Percentiles rank a stretch among this genome's conserved stretches.
Conservation (phyloP, 1,140 invertebrate genomes). For the Wasmannia auropunctata region DNA sequence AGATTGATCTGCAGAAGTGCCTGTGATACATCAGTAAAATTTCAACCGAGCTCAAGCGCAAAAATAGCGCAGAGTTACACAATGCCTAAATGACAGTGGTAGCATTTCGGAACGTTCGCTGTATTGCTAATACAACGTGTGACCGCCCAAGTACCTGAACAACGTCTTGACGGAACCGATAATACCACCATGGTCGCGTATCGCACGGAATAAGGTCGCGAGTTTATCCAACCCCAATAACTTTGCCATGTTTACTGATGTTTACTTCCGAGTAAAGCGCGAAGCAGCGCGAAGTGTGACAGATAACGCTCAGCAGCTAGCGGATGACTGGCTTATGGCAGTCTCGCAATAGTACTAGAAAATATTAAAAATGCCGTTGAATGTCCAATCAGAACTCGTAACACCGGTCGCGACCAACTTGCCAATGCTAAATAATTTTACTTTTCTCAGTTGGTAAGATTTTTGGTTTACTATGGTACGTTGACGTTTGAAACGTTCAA, state of each 20-base stretch:
- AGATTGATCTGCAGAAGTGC: slow-evolving; percentile 48
- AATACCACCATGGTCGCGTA: slow-evolving; percentile 93
- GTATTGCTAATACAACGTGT: slow-evolving; percentile 23
- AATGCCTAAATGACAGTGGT: slow-evolving; percentile 57
- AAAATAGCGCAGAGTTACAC: slow-evolving; percentile 76
- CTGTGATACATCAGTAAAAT: background rate
- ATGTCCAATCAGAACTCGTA: no score
- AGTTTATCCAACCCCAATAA: slow-evolving; percentile 91
- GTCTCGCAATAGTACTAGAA: no score
- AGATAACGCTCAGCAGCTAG: no score
- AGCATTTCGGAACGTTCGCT: slow-evolving; percentile 24
- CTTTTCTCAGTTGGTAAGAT: no score
- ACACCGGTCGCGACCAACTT: no score
- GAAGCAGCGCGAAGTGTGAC: no score
- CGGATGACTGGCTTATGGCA: no score
- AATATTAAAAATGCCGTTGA: no score
- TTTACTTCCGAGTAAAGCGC: background rate
- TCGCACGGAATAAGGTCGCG: slow-evolving; percentile 87
- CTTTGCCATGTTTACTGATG: slow-evolving; percentile 85
- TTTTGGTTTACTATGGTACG: no score
- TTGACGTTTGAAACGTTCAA: no score
- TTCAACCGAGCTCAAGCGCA: slow-evolving; percentile 17
- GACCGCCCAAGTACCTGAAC: slow-evolving; percentile 88
- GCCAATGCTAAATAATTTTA: no score
- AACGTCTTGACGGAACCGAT: slow-evolving; percentile 89